A percentile compares a stretch with the other conserved stretches of the same genome.
Evolutionary conservation across 2,797 vertebrate genomes (phyloP).

Genomic region (Malacoraja senta): DNA sequence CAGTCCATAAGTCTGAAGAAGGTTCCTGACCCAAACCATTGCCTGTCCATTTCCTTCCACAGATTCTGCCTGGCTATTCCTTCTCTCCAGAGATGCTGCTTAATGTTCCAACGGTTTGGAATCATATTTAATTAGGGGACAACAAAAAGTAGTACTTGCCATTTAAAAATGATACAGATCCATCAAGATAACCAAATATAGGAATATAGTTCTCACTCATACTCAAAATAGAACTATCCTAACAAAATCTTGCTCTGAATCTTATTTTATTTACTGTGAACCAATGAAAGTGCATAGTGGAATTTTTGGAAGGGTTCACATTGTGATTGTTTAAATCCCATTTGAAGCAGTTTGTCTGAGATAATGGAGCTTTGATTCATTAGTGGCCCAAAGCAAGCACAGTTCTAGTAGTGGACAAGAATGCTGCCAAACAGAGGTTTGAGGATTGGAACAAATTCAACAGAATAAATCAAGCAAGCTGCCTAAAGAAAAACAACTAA

Average conservation of each 20-base stretch:
- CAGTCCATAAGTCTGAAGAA: too few species aligned
- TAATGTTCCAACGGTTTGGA: background rate
- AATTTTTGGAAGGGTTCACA: background rate
- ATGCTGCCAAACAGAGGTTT: too few species aligned
- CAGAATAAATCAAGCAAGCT: background rate
- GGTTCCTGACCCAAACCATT: too few species aligned
- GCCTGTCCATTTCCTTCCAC: too few species aligned
- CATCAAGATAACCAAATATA: background rate
- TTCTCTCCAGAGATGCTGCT: background rate
- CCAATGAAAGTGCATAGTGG: background rate
- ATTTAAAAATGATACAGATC: background rate
- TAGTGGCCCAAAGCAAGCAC: background rate
- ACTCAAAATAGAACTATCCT: background rate
- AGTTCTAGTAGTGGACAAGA: background rate
- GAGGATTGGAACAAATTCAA: background rate
- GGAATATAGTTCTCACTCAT: background rate
- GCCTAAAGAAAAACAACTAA: background rate
- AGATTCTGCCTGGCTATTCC: too few species aligned
- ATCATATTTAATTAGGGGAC: background rate
- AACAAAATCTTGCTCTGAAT: background rate
- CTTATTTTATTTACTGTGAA: background rate
- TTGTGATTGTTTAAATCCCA: background rate
- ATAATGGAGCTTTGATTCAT: background rate
- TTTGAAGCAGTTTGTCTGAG: background rate
- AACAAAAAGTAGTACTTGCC: background rate